Conservation (phyloP, 2,888 invertebrate genomes). For the Scrobipalpa costella region DNA sequence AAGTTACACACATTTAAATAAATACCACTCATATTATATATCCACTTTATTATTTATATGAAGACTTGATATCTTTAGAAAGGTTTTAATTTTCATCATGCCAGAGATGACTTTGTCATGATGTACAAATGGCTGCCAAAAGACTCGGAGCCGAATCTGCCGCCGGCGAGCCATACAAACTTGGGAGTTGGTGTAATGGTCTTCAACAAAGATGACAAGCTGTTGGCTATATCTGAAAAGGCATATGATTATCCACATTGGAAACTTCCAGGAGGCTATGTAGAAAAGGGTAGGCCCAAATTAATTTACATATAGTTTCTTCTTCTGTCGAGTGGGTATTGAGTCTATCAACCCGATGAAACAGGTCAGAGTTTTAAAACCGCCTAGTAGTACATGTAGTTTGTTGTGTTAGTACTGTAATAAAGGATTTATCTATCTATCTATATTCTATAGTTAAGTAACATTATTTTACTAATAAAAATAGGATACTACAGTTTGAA, state of each 20-base stretch:
- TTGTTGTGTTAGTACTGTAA: no score
- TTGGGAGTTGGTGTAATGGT: slow-evolving; percentile 93
- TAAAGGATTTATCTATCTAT: no score
- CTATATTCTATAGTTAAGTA: no score
- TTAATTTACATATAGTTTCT: no score
- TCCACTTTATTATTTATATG: slow-evolving; percentile 32
- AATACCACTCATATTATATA: not conserved
- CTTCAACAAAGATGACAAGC: slow-evolving; percentile 85
- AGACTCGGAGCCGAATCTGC: slow-evolving; percentile 83
- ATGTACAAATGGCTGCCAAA: slow-evolving; percentile 90
- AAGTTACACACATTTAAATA: slow-evolving; percentile 39
- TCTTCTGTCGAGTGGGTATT: no score
- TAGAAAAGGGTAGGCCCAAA: slow-evolving; percentile 85
- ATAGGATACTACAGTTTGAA: no score
- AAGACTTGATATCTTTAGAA: slow-evolving; percentile 76
- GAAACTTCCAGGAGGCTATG: slow-evolving; percentile 97
- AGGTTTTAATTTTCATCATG: slow-evolving; percentile 95
- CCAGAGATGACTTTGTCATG: slow-evolving; percentile 88
- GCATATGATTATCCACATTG: slow-evolving; percentile 84
- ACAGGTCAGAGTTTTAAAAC: no score
- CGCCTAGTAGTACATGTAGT: no score
- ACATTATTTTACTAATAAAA: no score
- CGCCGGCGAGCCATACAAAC: slow-evolving; percentile 88
- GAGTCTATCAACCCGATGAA: no score
- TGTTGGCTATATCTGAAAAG: slow-evolving; percentile 91